Evolutionary conservation across 2,113 vertebrate genomes (phyloP).

Genomic region (Stigmatopora argus): DNA sequence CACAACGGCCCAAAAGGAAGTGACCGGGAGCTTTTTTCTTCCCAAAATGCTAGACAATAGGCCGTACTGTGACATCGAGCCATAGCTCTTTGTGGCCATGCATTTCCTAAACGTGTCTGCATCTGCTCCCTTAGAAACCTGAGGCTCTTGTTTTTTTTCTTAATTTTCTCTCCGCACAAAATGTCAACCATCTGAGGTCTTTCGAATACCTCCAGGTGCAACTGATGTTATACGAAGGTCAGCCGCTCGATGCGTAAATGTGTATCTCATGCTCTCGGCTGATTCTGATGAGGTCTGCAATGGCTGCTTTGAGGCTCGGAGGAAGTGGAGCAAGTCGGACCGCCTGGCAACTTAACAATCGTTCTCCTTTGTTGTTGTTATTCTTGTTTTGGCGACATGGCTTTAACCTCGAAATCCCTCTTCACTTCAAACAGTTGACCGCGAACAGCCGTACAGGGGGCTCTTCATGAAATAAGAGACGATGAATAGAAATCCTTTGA

Average conservation of each 20-base stretch:
- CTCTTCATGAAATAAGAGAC: conserved; percentile 44
- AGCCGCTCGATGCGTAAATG: conserved; percentile 58
- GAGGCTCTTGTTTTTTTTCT: conserved; percentile 18
- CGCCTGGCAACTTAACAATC: conserved; percentile 16
- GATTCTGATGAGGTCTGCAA: conserved; percentile 34
- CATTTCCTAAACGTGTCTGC: conserved; percentile 57
- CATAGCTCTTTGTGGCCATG: conserved; percentile 44
- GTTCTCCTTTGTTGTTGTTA: conserved; percentile 38
- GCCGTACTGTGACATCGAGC: conserved; percentile 53
- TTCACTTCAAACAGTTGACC: conserved; percentile 66
- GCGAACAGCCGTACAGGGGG: conserved; percentile 24
- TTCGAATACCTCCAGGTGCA: conserved; percentile 62
- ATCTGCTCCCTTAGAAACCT: conserved; percentile 39
- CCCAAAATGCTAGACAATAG: conserved; percentile 56
- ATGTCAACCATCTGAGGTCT: conserved; percentile 60
- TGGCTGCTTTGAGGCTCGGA: conserved; percentile 22
- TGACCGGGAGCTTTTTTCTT: conserved; percentile 67
- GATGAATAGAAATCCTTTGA: conserved; percentile 56
- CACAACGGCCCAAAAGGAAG: conserved; percentile 65
- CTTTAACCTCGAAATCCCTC: conserved; percentile 42
- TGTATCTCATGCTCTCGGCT: conserved; percentile 53
- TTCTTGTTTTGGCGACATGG: conserved; percentile 46
- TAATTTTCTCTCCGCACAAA: conserved; percentile 43
- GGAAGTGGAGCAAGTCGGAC: conserved; percentile 29
- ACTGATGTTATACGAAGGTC: conserved; percentile 62